Evolutionary conservation across 1,140 invertebrate species (phyloP), one percentile per base, ranked within the genome.

Genomic region (Asbolus verrucosus): DNA sequence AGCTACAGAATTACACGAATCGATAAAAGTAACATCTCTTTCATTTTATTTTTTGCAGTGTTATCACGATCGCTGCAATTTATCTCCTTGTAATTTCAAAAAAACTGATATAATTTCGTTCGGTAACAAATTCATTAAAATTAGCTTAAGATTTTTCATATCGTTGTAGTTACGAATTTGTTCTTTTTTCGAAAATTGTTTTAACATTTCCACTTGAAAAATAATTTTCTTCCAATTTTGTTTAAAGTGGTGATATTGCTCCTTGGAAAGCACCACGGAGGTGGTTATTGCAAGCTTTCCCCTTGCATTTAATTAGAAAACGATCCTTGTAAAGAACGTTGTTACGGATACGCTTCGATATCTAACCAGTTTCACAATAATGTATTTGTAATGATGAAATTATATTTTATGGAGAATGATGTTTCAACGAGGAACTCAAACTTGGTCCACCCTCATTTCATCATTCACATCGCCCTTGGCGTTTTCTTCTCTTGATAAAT

Each of bases 31-130:
- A 13, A 24, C 15, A 63, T 16, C 24, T 63, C 13, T 41, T 21
- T 41, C 31, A 41, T 63, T 63, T 39, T 63, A 63, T 27, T 63
- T 63, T 41, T 63, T 27, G 39, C 33, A 63, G 18, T 41, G 39
- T 21, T 63, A 41, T 33, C 36, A 63, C 61, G 61, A 33, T 63
- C 39, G n/a, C 33, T 39, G 21, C 15, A 38, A 63, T 38, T 63
- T 63, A 38, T 63, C 27, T 41, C 59, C 60, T 62, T 63, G 18
- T 21, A 54, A 54, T 27, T 18, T 21, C 46, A 27, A 54, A 54
- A 24, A 54, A 11, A 54, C 19, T 13, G 21, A 54, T 54, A 54
- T n/a, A 54, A 54, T 54, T 27, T 54, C 46, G 27, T 27, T 54
- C 46, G 27, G 27, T 54, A 54, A 54, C 27, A 54, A 54, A 54